Percentiles rank a stretch among this genome's conserved stretches.
Conservation (phyloP, 2,113 vertebrate genomes). For the Pitta sordida region DNA sequence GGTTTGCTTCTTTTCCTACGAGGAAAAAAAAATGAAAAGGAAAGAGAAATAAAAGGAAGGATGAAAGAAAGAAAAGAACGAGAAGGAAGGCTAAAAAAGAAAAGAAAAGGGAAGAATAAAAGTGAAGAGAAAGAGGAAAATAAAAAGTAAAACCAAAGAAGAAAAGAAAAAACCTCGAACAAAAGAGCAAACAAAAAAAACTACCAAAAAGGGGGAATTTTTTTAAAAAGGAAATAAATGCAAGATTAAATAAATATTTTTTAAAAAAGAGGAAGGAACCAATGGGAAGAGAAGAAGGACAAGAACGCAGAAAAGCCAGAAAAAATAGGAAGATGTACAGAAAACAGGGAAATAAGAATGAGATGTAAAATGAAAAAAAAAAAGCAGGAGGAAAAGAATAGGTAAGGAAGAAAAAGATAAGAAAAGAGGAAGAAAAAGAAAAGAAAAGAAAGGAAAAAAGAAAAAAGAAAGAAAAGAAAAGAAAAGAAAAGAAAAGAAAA, state of each 20-base stretch:
- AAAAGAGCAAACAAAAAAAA: not conserved
- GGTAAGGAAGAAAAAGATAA: not conserved
- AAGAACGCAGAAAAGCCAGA: not conserved
- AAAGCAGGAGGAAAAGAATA: accelerated
- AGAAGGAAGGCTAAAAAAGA: accelerated
- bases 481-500: too few species aligned
- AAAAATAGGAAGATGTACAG: too few species aligned
- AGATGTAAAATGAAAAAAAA: not conserved
- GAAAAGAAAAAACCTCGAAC: not conserved
- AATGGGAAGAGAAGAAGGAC: not conserved
- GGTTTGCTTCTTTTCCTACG: not conserved
- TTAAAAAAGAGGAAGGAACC: too few species aligned
- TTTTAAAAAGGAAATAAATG: too few species aligned
- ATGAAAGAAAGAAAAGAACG: accelerated
- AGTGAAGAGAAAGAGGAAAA: accelerated
- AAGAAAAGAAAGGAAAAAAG: accelerated
- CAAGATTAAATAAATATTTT: not conserved
- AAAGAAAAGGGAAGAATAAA: not conserved
- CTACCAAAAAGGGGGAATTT: too few species aligned
- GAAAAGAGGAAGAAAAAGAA: accelerated
- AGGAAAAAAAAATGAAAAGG: too few species aligned
- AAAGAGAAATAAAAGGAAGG: accelerated
- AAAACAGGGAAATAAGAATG: not conserved
- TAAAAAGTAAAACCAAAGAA: accelerated
- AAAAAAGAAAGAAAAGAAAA: accelerated